Base-by-base conservation (phyloP, 2,113 vertebrate genomes). In the Nyctereutes procyonoides region DNA sequence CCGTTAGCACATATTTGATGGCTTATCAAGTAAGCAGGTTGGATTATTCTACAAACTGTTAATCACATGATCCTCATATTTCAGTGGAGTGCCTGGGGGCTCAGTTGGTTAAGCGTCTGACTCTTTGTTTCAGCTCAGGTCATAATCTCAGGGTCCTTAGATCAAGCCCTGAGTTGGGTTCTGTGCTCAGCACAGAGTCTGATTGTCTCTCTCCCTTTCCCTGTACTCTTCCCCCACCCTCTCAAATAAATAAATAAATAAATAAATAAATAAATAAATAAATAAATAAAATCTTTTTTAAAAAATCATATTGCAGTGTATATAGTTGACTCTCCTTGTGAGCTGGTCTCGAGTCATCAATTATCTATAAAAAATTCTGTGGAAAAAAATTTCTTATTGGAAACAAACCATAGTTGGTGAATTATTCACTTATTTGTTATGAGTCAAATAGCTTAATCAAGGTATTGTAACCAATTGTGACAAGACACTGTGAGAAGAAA, bases 11-110 rank as follows among this genome's bases (percentile, higher is more conserved):
- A 53, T 71, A 89, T n/a, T 38, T 83, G 88, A 67, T 22, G 43
- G 35, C 19, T 69, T 87, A 80, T 62, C 95, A 96, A 55, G 74
- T 32, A 53, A 19, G 4, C 30, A 83, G 56, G 65, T 73, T 81
- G 56, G 26, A 84, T 83, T 62, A 94, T 71, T 92, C 60, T 83
- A 69, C 19, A 93, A 80, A n/a, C 92, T 93, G 55, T 19, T 88
- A 90, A 92, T 79, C 13, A 90, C 24, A 55, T 38, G 32, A 81
- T 88, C 83, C 93, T 96, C 74, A 92, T 84, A 89, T 89, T 71
- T 84, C 8, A 87, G 14, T 48, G 24, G 67, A 17, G 16, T 1
- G 8, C 32, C 32, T 8, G 32, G 67, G 17, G 32, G 17, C 67
- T 35, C 32, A 35, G 67, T 69, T 0, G 1, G 67, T 69, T 69